Evolutionary conservation across 2,113 vertebrate genomes (phyloP), one percentile per base, ranked within the genome.

Genomic region (Menidia beryllina): DNA sequence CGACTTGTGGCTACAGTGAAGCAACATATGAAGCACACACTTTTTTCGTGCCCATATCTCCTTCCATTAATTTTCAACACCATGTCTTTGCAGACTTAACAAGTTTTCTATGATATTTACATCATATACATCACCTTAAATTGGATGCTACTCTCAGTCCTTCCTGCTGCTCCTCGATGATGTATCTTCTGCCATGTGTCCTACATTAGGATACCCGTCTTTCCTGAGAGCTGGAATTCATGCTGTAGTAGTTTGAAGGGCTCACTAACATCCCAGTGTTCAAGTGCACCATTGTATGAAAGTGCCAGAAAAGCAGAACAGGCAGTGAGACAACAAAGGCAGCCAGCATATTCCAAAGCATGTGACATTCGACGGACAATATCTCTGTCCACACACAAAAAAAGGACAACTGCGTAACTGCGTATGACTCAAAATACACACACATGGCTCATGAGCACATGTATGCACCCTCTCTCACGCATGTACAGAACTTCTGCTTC

Each of bases 221-320:
- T 92, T 86, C 83, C 88, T 77, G 86, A 85, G 84, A 90, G 89
- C 86, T 89, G 88, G 87, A 90, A 86, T 90, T 88, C 91, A 91
- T 88, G 79, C 89, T 86, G 82, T 91, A 88, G 86, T 89, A 86
- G 88, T 90, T 84, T 90, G 87, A 91, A 86, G 88, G 90, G 91
- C 88, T 87, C 86, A 90, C 90, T 92, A 91, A 89, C 91, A 90
- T 90, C 85, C 77, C 87, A 78, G 88, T 80, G 89, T 88, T 89
- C 81, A 91, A 86, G 91, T 90, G 86, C 88, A 89, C 92, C 86
- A 93, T 93, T 94, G 94, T 92, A 89, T 93, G 92, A 94, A 94
- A 94, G 87, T 93, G 93, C 93, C 92, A 94, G 94, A 94, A 93
- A 92, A 89, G 93, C 92, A 94, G 91, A 94, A 93, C 86, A 69